phyloP scores from a whole-genome alignment of 2,797 vertebrate species.

The Cephalopachus bancanus region DNA sequence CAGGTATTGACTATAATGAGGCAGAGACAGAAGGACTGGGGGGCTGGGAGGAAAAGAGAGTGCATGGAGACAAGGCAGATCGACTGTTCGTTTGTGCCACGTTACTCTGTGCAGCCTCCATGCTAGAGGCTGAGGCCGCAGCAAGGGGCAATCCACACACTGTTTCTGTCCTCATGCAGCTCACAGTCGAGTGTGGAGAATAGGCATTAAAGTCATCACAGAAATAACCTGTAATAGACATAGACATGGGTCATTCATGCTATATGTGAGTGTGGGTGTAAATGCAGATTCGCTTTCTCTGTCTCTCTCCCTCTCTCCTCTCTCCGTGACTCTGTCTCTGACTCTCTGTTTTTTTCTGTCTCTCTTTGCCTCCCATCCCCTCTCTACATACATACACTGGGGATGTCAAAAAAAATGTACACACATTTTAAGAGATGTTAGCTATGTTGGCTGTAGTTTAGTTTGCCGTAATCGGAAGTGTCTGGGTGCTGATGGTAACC shows the following conservation, averaged over 20 bases:
- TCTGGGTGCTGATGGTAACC: too few relatives aligned
- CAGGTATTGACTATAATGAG: background rate
- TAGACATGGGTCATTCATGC: background rate
- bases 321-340: background rate
- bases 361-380: background rate
- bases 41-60: background rate
- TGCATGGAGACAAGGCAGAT: background rate
- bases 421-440: too few relatives aligned
- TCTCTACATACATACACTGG: too few relatives aligned
- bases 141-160: rapidly evolving
- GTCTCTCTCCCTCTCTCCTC: background rate
- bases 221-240: background rate
- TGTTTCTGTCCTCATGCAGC: background rate
- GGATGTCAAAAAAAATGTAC: too few relatives aligned
- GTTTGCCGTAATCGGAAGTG: too few relatives aligned
- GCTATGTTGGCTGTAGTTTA: too few relatives aligned
- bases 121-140: background rate
- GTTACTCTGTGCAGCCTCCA: rapidly evolving
- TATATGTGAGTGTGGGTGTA: too few relatives aligned
- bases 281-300: background rate
- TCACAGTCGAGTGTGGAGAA: background rate
- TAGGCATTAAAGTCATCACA: background rate
- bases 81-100: rapidly evolving
- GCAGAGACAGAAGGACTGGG: background rate
- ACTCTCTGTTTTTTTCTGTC: background rate